Conservation (phyloP, 1,140 invertebrate genomes). For the Drosophila athabasca region DNA sequence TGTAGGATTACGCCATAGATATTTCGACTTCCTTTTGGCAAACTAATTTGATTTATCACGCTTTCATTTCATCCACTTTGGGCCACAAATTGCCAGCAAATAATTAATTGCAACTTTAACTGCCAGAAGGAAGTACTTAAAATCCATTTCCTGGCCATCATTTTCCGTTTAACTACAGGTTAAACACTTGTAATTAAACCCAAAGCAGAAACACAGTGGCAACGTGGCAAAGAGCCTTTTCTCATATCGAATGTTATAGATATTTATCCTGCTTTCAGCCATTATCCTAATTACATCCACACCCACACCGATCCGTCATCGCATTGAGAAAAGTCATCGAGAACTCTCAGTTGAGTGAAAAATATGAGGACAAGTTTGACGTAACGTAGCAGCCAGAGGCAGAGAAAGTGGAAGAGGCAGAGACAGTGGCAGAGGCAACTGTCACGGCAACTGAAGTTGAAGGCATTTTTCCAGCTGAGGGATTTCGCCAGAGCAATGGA, state of each 20-base stretch:
- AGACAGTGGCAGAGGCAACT: conserved; percentile 27
- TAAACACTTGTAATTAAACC: too few species aligned
- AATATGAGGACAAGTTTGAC: conserved; percentile 71
- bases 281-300: conserved; percentile 48
- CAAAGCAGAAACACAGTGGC: too few species aligned
- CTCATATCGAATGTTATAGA: conserved; percentile 24
- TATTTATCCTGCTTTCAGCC: conserved; percentile 29
- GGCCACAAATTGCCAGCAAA: too few species aligned
- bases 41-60: too few species aligned
- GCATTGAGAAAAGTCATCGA: conserved; percentile 29
- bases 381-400: conserved; percentile 20
- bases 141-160: too few species aligned
- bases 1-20: too few species aligned
- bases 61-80: too few species aligned
- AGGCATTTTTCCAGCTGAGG: conserved; percentile 71
- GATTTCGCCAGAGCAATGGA: conserved; percentile 37
- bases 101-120: too few species aligned
- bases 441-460: conserved; percentile 44
- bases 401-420: not conserved
- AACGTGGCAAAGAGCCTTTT: too few species aligned
- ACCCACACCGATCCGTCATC: not conserved
- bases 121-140: too few species aligned
- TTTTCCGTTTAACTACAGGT: too few species aligned
- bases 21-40: too few species aligned
- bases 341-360: conserved; percentile 42